Base-by-base conservation (phyloP, 2,797 vertebrate genomes). In the Rachycentron canadum region DNA sequence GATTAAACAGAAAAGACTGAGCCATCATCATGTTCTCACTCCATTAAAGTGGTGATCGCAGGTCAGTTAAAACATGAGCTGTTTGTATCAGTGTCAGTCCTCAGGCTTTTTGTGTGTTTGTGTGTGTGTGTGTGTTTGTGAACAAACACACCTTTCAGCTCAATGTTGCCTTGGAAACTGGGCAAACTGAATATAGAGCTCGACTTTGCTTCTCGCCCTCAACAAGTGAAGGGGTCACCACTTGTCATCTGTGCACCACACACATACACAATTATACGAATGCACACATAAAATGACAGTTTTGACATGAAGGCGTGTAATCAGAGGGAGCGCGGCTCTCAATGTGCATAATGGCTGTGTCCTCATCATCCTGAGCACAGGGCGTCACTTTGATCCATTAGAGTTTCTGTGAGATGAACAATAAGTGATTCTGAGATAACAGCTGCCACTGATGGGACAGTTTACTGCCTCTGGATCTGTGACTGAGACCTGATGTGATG, bases 131-230 rank as follows among this genome's bases (percentile, higher is more conserved):
- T 61, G 61, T 28, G 32, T 23, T 23, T 21, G 52, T 36, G 6
- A 23, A 26, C 21, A 36, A 67, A 55, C n/a, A 23, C 73, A 72
- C 72, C 63, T 82, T 76, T 52, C 23, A 4, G 10, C 40, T 41
- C 34, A 41, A 65, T 47, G 89, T 91, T 91, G 78, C 85, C 79
- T 59, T 88, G 88, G 89, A 86, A 89, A 89, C 89, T 74, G 71
- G 10, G 61, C 32, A 74, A 79, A 78, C 36, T 69, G 66, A 67
- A 78, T 63, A 10, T 9, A 10, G 26, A 62, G 71, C 30, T 60
- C 5, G 0, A 41, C n/a, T 66, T 69, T 61, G 59, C 58, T 62
- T 73, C 41, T 69, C 11, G 7, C 17, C 61, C 57, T 81, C 56
- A 53, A 62, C 57, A 68, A 70, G 61, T 53, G 77, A 75, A 63